These are phyloP conservation scores for Uromys caudimaculatus DNA, from an alignment of 2,797 vertebrate species.

Conservation along the genomic window DNA sequence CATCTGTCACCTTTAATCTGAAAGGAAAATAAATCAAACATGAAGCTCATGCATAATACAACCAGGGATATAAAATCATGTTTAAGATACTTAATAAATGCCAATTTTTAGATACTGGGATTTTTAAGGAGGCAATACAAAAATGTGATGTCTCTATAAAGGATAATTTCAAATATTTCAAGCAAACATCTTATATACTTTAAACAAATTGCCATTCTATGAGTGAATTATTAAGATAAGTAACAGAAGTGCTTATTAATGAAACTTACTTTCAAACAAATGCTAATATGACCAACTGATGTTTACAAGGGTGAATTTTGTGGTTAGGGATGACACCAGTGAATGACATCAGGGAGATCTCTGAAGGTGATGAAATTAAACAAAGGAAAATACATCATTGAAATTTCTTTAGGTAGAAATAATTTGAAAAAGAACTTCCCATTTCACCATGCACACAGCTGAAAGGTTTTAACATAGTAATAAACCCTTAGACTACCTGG, in stretches of 20 bases:
- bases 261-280: background rate
- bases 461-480: rapidly evolving
- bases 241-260: background rate
- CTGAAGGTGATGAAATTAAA: background rate
- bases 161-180: background rate
- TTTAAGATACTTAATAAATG: conserved; percentile 63
- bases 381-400: background rate
- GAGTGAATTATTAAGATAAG: background rate
- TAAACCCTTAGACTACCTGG: background rate
- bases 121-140: conserved; percentile 33
- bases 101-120: conserved; percentile 3
- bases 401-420: background rate
- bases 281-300: rapidly evolving
- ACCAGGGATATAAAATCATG: background rate
- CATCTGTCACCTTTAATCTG: conserved; percentile 66
- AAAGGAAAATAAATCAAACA: conserved; percentile 73
- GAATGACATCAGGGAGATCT: background rate
- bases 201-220: background rate
- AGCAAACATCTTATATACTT: background rate
- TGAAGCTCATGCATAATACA: conserved; percentile 25
- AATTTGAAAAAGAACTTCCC: background rate
- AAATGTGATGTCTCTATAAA: background rate
- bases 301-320: background rate
- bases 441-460: rapidly evolving
- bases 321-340: background rate